Percentiles rank a stretch among this genome's conserved stretches.
Conservation (phyloP, 2,888 invertebrate genomes). For the Lasioglossum zephyrum region DNA sequence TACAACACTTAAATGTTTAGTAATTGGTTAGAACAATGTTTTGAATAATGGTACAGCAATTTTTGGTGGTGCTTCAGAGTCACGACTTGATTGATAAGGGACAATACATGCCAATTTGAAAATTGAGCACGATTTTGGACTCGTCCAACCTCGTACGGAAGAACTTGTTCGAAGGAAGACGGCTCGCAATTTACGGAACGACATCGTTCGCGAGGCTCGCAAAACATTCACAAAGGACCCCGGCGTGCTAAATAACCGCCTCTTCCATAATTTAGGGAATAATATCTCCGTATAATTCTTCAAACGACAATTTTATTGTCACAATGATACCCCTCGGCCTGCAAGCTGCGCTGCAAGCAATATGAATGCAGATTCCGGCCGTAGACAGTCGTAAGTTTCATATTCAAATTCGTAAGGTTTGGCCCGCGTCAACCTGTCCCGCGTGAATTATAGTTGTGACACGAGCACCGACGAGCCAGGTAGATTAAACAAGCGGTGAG, state of each 20-base stretch:
- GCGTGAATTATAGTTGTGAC: slow-evolving; percentile 67
- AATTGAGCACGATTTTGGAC: background rate
- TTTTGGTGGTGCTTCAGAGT: too few relatives aligned
- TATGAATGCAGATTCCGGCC: slow-evolving; percentile 69
- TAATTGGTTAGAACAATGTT: too few relatives aligned
- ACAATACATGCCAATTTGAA: background rate
- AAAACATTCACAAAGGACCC: background rate
- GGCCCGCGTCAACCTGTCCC: slow-evolving; percentile 59
- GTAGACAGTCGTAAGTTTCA: slow-evolving; percentile 68
- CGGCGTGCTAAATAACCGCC: slow-evolving; percentile 11
- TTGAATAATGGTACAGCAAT: too few relatives aligned
- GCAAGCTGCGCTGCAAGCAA: slow-evolving; percentile 40
- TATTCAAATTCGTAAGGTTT: slow-evolving; percentile 70
- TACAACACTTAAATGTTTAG: too few relatives aligned
- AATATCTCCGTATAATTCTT: slow-evolving; percentile 36
- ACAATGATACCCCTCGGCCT: slow-evolving; percentile 30
- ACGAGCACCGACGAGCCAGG: slow-evolving; percentile 58
- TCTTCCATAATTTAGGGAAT: slow-evolving; percentile 25
- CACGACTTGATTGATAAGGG: too few relatives aligned
- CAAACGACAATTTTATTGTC: slow-evolving; percentile 51
- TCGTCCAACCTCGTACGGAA: background rate
- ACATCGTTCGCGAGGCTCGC: background rate
- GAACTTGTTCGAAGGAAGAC: background rate
- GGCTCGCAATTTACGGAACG: background rate
- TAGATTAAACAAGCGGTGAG: slow-evolving; percentile 64